Evolutionary conservation across 2,888 invertebrate genomes (phyloP), one percentile per base, ranked within the genome.

Genomic region (Cataglyphis rosenhaueri): DNA sequence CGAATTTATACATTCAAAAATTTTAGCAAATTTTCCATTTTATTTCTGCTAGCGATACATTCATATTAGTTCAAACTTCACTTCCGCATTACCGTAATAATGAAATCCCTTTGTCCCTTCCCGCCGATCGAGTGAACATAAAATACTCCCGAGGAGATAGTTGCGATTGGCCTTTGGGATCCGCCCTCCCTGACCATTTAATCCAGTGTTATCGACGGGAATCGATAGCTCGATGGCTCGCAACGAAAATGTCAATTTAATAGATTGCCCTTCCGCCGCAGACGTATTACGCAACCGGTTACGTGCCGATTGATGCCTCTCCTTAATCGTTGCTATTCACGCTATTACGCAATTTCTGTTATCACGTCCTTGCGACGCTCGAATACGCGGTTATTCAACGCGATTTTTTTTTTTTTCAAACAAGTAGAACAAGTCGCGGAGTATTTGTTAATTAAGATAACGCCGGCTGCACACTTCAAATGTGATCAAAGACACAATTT

Each of bases 241-340:
- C 57, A 44, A 65, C 38, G 38, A 65, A 78, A 78, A 68, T 68
- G 68, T 68, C 68, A 68, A 68, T 68, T 78, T 78, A 68, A 44
- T 68, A 78, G 29, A 73, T 62, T 52, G 74, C 70, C 48, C 55
- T 44, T 62, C 41, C 10, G 35, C 32, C 64, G 29, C n/a, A 76
- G 59, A 68, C 48, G 18, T 29, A 68, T 76, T 82, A 59, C 66
- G 59, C 21, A 66, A 65, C 10, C 32, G 41, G 57, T 78, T 44
- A 78, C 55, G 21, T 70, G 41, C 32, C 73, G 57, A 78, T 70
- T 78, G 32, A 78, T 71, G 78, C 21, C 73, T 59, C 73, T 57
- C 32, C 15, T 59, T 78, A 25, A 59, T 78, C 21, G 29, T 21
- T 55, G 59, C 12, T n/a, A 52, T 52, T 57, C 15, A 52, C 12